Base-by-base conservation (phyloP, 2,888 invertebrate genomes). In the Helobdella robusta region DNA sequence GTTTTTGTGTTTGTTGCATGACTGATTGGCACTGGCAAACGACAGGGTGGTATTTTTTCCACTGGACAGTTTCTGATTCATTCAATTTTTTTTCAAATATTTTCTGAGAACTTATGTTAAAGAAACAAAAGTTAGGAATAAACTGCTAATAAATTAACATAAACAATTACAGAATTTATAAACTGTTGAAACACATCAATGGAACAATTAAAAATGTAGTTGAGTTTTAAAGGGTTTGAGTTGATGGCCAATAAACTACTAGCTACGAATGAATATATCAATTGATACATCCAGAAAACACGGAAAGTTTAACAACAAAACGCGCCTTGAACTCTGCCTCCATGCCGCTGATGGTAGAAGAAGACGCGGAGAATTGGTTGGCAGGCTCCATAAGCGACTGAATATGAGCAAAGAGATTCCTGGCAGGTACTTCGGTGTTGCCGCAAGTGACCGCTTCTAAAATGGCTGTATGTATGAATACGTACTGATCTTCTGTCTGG, bases 1-100 rank as follows among this genome's bases (percentile, higher is more conserved):
- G 82, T 99, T 98, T 84, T 98, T 98, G 81, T 91, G 91, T 81
- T 95, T 94, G 82, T 98, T 99, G 78, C 89, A 89, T 25, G 93
- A 90, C 78, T 94, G 83, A 81, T 93, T 97, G 69, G 97, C 98
- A 67, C 91, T 91, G 68, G 91, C 88, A 79, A 97, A 97, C 73
- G 92, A 86, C 73, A 89, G 87, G 23, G 93, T 91, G 80, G 93
- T 92, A 71, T 91, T 88, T 79, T 91, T 89, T 82, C 95, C 87
- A 78, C 91, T 88, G 67, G 91, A 87, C 75, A 98, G 83, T 82
- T 93, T 89, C 85, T 84, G 80, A n/a, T n/a, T n/a, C n/a, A n/a
- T n/a, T n/a, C n/a, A n/a, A n/a, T n/a, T n/a, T n/a, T n/a, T n/a
- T n/a, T n/a, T n/a, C n/a, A n/a, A n/a, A n/a, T n/a, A n/a, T n/a